A percentile compares a stretch with the other conserved stretches of the same genome.
Evolutionary conservation across 2,888 invertebrate genomes (phyloP).

Genomic region (Sminthurinus aureus): DNA sequence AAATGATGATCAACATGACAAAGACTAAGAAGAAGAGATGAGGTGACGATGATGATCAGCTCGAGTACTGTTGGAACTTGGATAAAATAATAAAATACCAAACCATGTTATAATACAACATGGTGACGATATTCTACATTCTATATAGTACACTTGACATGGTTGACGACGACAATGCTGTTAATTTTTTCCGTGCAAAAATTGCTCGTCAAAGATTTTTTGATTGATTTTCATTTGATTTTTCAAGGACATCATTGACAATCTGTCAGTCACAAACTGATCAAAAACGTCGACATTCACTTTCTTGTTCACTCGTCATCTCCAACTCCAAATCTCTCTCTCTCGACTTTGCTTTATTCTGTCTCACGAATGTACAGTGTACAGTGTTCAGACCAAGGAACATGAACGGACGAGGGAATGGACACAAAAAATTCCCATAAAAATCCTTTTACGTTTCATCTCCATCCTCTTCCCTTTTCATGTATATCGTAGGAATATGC

Average conservation of each 20-base stretch:
- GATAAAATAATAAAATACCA: too few species aligned
- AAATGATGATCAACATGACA: conserved; percentile 6
- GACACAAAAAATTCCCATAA: conserved; percentile 28
- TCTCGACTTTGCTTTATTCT: neutral
- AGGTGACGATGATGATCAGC: too few species aligned
- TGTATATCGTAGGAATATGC: neutral
- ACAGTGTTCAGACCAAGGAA: neutral
- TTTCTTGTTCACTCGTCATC: too few species aligned
- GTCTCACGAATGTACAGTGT: too few species aligned
- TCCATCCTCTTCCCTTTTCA: conserved; percentile 6
- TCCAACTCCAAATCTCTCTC: neutral
- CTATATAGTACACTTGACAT: neutral
- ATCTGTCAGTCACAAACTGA: conserved; percentile 38
- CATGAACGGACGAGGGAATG: neutral
- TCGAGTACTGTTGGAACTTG: too few species aligned
- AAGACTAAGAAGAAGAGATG: too few species aligned
- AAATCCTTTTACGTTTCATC: conserved; percentile 37
- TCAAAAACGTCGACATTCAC: conserved; percentile 28
- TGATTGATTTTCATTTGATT: conserved; percentile 43
- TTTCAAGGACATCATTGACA: conserved; percentile 42
- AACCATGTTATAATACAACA: neutral
- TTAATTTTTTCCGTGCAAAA: conserved; percentile 23
- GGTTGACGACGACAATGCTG: neutral
- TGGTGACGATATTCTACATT: neutral
- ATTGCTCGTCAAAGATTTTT: conserved; percentile 22